Base-by-base conservation (phyloP, 2,888 invertebrate genomes). In the Aphidius colemani region DNA sequence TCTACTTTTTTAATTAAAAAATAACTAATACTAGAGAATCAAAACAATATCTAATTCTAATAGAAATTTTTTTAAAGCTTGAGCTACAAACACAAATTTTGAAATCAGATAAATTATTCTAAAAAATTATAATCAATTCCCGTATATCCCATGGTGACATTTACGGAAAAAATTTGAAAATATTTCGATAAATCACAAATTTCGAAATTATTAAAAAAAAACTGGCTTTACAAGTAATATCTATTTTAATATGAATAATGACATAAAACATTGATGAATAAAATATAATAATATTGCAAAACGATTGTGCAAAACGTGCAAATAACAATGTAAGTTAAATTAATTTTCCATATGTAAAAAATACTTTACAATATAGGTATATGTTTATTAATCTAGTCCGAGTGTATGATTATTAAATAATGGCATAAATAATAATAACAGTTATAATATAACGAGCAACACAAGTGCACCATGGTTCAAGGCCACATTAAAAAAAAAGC, bases 271-370 rank as follows among this genome's bases (percentile, higher is more conserved):
- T 77, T 78, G 75, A 80, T 77, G 76, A 79, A 75, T 67, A 66
- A 56, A 63, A 46, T 53, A 56, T 44, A 45, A 44, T 46, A 46
- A 46, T 61, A 63, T 80, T 79, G 80, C 80, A 75, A 76, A 77
- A 81, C 80, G 78, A 76, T 77, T 76, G 80, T 81, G 81, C 80
- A 80, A 30, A 30, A 75, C 80, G 80, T 81, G 81, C 81, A 80
- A 73, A 67, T 46, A 78, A 78, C 71, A 77, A 79, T 75, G 74
- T 72, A 71, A 67, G 59, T 63, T 70, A 66, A 61, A 67, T 11
- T 66, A 48, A 59, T 43, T 53, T 48, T 43, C 39, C 18, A 6
- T 59, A 18, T 18, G 13, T 18, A 18, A 18, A 2, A 18, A 18
- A 18, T 18, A 18, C 1, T 18, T 18, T 18, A 18, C 13, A 18